Evolutionary conservation across 2,113 vertebrate genomes (phyloP), one percentile per base, ranked within the genome.

Genomic region (Aegypius monachus): DNA sequence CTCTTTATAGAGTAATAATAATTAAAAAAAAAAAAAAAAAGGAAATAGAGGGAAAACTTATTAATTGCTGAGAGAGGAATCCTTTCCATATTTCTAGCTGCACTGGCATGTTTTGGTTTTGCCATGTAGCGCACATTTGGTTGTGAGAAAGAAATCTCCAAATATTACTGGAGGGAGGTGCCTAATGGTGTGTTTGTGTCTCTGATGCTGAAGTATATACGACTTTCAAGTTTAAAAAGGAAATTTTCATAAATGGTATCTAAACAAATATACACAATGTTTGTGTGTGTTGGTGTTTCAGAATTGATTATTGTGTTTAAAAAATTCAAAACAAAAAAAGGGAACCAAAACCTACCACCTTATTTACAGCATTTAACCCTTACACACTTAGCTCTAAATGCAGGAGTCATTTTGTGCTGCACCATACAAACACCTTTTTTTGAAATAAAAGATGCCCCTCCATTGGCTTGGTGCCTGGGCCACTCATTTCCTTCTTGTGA

Each of bases 121-220:
- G 71, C 47, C 42, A 8, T 47, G 36, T 53, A 71, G 40, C 18
- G 16, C 15, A 5, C 18, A 3, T 50, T 50, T 67, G 0, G 0
- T 77, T 34, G 38, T 29, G 38, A 83, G 53, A 89, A 36, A 52
- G 43, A 61, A 78, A 72, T 16, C 23, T 53, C 20, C 40, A 12
- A 4, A 19, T 80, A 21, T 77, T 81, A 29, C 32, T 88, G 48
- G 59, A 77, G 43, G 48, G 55, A 81, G n/a, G 16, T 86, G 78
- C 68, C 18, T 84, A 38, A n/a, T 43, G 17, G 59, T 63, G 21
- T 53, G 13, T 74, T 55, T 20, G 11, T 59, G 8, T 31, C 0
- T 91, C 9, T 50, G 20, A 3, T 48, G 16, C 9, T 92, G 80
- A 72, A 80, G 36, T 63, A 22, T 19, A 2, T 50, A 12, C 47